Base-by-base conservation (phyloP, 2,113 vertebrate genomes). In the Forbesichthys papilliferus region DNA sequence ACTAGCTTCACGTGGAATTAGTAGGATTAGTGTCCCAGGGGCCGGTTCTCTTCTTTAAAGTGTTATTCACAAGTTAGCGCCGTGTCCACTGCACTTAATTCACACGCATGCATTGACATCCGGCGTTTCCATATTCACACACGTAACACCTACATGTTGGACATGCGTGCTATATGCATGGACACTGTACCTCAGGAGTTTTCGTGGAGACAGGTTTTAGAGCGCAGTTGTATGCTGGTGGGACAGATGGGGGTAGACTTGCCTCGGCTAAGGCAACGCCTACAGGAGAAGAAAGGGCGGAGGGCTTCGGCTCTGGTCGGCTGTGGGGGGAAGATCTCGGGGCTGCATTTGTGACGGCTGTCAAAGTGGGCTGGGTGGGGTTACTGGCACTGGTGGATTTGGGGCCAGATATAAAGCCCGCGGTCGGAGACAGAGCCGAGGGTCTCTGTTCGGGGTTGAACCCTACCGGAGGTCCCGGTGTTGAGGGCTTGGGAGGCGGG, bases 161-260 rank as follows among this genome's bases (percentile, higher is more conserved):
- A 16, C 72, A 66, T 58, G 74, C 82, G 74, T 74, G 74, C 71
- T 0, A 68, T 69, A 27, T 59, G 42, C 16, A 42, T 27, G 27
- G 18, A 74, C 63, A 58, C 66, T 53, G 66, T 92, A 93, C 91
- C 90, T 93, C 85, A 73, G 69, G 76, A 71, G 78, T 86, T 68
- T 68, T 79, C 20, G 68, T 16, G 57, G 78, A 11, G 34, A 77
- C 69, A 18, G 79, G 64, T 13, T 85, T 79, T n/a, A 33, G 74
- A 55, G 54, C 13, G 12, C 71, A 52, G 69, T 68, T 71, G 11
- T 69, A 67, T 64, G 66, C 84, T 18, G 68, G 53, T 34, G 79
- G 61, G 5, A 52, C 61, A 46, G 72, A 54, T 12, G 69, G 12
- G 11, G 72, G 66, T 48, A 61, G 64, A 46, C 64, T 76, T 46